Evolutionary conservation across 2,113 vertebrate species (phyloP).

Genomic region (Struthio camelus): DNA sequence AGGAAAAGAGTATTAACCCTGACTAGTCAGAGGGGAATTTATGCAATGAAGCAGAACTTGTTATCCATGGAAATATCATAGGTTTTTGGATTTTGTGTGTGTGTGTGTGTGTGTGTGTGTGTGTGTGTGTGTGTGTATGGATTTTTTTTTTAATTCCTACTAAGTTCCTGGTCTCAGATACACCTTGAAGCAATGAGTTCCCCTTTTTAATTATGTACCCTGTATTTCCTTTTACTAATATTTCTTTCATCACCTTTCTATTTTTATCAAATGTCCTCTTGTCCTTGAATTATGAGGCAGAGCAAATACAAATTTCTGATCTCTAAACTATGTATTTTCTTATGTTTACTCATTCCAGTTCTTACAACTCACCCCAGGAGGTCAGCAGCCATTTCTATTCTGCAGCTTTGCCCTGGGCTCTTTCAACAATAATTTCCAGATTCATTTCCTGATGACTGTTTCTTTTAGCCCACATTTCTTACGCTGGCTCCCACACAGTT

Average conservation of each 20-base stretch:
- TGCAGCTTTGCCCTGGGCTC: conserved; percentile 35
- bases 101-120: too few species aligned
- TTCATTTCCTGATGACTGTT: conserved; percentile 42
- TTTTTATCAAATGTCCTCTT: conserved; percentile 31
- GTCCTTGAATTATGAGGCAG: not conserved
- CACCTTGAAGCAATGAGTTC: not conserved
- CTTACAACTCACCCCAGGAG: conserved; percentile 5
- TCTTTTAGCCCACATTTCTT: conserved; percentile 22
- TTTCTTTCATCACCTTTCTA: conserved; percentile 40
- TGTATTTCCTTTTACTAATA: not conserved
- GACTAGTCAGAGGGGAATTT: not conserved
- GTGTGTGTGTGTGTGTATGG: too few species aligned
- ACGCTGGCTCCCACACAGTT: not conserved
- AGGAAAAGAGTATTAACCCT: conserved; percentile 17
- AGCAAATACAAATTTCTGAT: not conserved
- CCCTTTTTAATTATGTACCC: not conserved
- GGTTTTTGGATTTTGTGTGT: not conserved
- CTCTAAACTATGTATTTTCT: conserved; percentile 9
- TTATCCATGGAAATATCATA: not conserved
- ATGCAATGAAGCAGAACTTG: not conserved
- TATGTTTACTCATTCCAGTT: conserved; percentile 7
- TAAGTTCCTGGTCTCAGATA: conserved; percentile 1
- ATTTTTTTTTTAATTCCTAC: conserved; percentile 15
- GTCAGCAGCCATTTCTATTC: conserved; percentile 44
- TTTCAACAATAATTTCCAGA: conserved; percentile 56